Conservation (phyloP, 2,113 vertebrate species). For the Pipa parva region DNA sequence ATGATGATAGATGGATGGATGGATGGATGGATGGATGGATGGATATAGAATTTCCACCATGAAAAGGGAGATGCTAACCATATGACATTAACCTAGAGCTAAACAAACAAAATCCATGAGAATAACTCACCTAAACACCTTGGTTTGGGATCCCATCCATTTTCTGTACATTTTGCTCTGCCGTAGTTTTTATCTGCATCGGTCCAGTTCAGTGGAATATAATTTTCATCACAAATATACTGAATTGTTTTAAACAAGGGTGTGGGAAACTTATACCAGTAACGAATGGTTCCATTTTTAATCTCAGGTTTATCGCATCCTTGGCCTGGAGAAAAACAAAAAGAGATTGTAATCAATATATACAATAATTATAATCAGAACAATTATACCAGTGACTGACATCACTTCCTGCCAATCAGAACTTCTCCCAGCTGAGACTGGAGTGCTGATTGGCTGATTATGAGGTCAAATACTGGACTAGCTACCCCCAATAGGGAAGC, state of each 20-base stretch:
- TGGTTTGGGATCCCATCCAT: not conserved
- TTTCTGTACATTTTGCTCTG: not conserved
- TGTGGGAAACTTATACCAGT: not conserved
- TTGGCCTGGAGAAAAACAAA: not conserved
- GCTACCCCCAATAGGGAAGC: no score
- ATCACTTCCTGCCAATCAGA: no score
- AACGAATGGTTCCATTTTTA: not conserved
- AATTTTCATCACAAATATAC: not conserved
- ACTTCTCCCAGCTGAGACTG: no score
- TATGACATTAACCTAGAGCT: no score
- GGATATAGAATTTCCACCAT: no score
- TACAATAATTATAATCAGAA: no score
- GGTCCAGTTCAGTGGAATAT: not conserved
- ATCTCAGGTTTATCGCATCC: not conserved
- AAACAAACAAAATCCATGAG: no score
- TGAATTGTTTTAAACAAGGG: not conserved
- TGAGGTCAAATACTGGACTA: no score
- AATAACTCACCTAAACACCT: not conserved
- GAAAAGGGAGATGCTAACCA: no score
- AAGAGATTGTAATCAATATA: not conserved
- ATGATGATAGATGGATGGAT: no score
- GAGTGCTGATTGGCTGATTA: no score
- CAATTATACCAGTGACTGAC: no score
- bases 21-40: not conserved
- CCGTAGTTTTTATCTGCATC: not conserved